phyloP scores from a whole-genome alignment of 1,140 invertebrate genomes.

The Drosophila sturtevanti region DNA sequence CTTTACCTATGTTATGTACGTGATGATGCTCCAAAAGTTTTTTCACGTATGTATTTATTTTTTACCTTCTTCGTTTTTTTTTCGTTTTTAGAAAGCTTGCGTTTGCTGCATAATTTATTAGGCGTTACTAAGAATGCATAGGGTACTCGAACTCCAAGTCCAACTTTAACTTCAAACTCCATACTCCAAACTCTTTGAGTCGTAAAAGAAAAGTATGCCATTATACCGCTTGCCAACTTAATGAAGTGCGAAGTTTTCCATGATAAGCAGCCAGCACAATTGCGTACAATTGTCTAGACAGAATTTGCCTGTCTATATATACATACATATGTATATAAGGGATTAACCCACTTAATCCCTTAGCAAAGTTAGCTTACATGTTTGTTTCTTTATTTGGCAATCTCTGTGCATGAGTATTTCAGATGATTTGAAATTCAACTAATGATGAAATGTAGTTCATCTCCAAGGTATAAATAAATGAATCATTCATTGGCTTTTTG shows the following conservation, averaged over 20 bases:
- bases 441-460: constrained; percentile 1
- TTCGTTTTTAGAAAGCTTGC: constrained; percentile 68
- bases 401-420: background rate
- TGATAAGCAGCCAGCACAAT: constrained; percentile 35
- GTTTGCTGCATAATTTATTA: constrained; percentile 73
- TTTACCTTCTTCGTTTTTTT: constrained; percentile 13
- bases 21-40: constrained; percentile 5
- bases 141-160: constrained; percentile 5
- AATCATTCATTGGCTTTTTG: constrained; percentile 38
- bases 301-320: constrained; percentile 9
- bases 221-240: constrained; percentile 24
- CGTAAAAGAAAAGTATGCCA: constrained; percentile 13
- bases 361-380: too few relatives aligned
- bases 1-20: background rate
- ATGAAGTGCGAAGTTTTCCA: constrained; percentile 36
- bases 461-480: constrained; percentile 15
- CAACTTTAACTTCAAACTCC: background rate
- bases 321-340: constrained; percentile 38
- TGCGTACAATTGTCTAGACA: constrained; percentile 23
- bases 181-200: background rate
- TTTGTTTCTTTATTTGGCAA: background rate
- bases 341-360: constrained; percentile 36
- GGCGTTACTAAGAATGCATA: constrained; percentile 62
- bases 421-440: constrained; percentile 35
- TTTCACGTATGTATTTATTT: constrained; percentile 22